Base-by-base conservation (phyloP, 1,140 invertebrate genomes). In the Zelostemma sp. region DNA sequence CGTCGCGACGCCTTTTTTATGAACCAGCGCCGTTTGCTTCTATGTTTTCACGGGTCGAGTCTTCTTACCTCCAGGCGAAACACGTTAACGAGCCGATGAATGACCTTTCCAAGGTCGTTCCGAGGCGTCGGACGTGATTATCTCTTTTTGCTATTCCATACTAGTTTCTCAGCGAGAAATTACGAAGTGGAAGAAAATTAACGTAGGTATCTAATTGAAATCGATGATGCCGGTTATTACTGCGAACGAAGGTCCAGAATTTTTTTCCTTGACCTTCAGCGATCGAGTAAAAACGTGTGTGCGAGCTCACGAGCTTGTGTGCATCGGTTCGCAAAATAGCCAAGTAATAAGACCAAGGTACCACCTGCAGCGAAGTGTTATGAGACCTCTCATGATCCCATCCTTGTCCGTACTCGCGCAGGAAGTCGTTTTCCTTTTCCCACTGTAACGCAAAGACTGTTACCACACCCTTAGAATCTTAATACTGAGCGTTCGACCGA, bases 341-440 rank as follows among this genome's bases (percentile, higher is more conserved):
- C 45, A 60, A 70, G 78, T 78, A 83, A 82, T 82, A 82, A 82
- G 73, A 78, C 68, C 69, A 72, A 62, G 58, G 62, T 50, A 77
- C 70, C 80, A 81, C 77, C 81, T 83, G 81, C 73, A 78, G 70
- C 74, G 75, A 82, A 83, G 78, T 81, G 80, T 83, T 82, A 82
- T 81, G 76, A 80, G 79, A 79, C 72, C 75, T 79, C 72, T 68
- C 51, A 64, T 65, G 68, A 69, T 77, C 74, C 61, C 69, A 57
- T 71, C 63, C 72, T 70, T 66, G 66, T 74, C 57, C 68, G 62
- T 60, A 55, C 68, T 67, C 63, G 50, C 54, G 55, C 56, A 45
- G 55, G 45, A 38, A 6, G 56, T 62, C 68, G 50, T 72, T 72
- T 63, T 63, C 65, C 56, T 57, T 54, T 55, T 18, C 47, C 33